These are phyloP conservation scores for Drosophila insularis DNA, from an alignment of 1,140 invertebrate species.

Conservation along the genomic window DNA sequence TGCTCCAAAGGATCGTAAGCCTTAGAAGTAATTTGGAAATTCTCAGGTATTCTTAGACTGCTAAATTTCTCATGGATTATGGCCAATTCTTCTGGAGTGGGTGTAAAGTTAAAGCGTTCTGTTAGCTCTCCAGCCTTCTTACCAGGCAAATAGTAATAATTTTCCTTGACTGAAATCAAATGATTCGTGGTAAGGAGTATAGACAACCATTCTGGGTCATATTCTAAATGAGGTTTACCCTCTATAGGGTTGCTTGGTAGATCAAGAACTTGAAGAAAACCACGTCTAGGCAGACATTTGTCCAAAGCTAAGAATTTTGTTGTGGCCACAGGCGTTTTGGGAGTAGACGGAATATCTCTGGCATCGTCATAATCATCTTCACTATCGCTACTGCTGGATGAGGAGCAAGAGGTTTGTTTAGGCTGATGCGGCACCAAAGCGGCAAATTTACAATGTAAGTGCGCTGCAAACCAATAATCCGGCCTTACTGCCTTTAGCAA, in stretches of 20 bases:
- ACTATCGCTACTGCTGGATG: slow-evolving; percentile 43
- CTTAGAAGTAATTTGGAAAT: slow-evolving; percentile 90
- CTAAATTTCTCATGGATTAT: slow-evolving; percentile 87
- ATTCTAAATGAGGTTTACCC: slow-evolving; percentile 86
- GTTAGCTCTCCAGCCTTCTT: slow-evolving; percentile 84
- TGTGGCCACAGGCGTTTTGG: slow-evolving; percentile 48
- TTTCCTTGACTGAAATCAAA: slow-evolving; percentile 89
- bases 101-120: slow-evolving; percentile 89
- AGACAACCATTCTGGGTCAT: slow-evolving; percentile 97
- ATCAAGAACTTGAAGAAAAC: slow-evolving; percentile 91
- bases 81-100: slow-evolving; percentile 89
- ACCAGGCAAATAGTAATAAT: slow-evolving; percentile 91
- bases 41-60: slow-evolving; percentile 87
- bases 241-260: slow-evolving; percentile 63
- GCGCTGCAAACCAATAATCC: slow-evolving; percentile 97
- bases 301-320: slow-evolving; percentile 98
- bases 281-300: slow-evolving; percentile 95
- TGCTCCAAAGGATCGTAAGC: slow-evolving; percentile 84
- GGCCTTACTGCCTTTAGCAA: slow-evolving; percentile 91
- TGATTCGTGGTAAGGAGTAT: slow-evolving; percentile 95
- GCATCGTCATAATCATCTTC: slow-evolving; percentile 34
- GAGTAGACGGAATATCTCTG: background rate
- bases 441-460: slow-evolving; percentile 98
- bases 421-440: slow-evolving; percentile 90
- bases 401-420: slow-evolving; percentile 11